phyloP scores from a whole-genome alignment of 2,888 invertebrate genomes.

The Aplocera efformata region DNA sequence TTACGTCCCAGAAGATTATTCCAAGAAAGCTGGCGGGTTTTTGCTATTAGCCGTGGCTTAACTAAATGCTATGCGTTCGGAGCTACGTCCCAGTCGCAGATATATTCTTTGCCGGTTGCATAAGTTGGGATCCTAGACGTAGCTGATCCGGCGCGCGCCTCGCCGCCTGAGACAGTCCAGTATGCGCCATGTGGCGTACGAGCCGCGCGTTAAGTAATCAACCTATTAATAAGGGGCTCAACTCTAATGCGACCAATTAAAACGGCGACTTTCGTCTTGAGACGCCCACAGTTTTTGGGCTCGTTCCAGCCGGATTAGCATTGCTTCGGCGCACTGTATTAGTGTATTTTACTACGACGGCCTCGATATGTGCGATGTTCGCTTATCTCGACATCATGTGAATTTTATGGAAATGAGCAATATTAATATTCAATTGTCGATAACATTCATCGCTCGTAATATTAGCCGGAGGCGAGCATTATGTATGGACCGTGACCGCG shows the following conservation, averaged over 20 bases:
- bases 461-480: slow-evolving; percentile 63
- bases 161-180: slow-evolving; percentile 30
- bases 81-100: slow-evolving; percentile 39
- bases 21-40: slow-evolving; percentile 28
- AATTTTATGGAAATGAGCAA: slow-evolving; percentile 56
- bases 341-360: slow-evolving; percentile 39
- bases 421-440: slow-evolving; percentile 69
- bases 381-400: slow-evolving; percentile 41
- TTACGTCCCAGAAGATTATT: slow-evolving; percentile 16
- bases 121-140: slow-evolving; percentile 39
- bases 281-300: slow-evolving; percentile 77
- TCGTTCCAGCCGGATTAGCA: slow-evolving; percentile 71
- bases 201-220: slow-evolving; percentile 67
- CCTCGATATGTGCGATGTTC: slow-evolving; percentile 36
- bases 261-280: slow-evolving; percentile 71
- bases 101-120: slow-evolving; percentile 53
- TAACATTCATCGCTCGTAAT: slow-evolving; percentile 65
- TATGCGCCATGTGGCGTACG: slow-evolving; percentile 37
- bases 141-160: slow-evolving; percentile 32
- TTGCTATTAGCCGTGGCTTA: slow-evolving; percentile 39
- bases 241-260: slow-evolving; percentile 76
- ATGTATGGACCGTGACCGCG: slow-evolving; percentile 67
- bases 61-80: slow-evolving; percentile 33
- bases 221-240: slow-evolving; percentile 78
- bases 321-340: slow-evolving; percentile 55